Evolutionary conservation across 2,888 invertebrate genomes (phyloP), one percentile per base, ranked within the genome.

Genomic region (Aethes cnicana): DNA sequence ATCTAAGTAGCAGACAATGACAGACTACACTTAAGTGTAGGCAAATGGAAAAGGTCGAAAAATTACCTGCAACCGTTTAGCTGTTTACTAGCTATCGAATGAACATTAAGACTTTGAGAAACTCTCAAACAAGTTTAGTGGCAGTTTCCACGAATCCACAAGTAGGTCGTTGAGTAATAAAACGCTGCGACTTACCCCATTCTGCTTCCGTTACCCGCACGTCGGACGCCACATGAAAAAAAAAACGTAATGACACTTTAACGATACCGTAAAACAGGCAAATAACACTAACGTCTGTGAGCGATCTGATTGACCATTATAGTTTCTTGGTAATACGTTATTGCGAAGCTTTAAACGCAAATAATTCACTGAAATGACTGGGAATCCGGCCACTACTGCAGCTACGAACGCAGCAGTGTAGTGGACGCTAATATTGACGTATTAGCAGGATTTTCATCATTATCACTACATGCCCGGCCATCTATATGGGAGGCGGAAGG

Each of bases 141-240:
- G 21, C 54, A 41, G 53, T 70, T 74, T 68, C 63, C 65, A 69
- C 66, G 75, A 81, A 81, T 79, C 80, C 68, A 84, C 82, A 84
- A 84, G 81, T 80, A 77, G 72, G 47, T 46, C 61, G 67, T 68
- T 60, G 56, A 62, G 69, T 63, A 75, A 79, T 83, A 83, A 84
- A 81, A 74, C 57, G 30, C 23, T 50, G 52, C 47, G 61, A 81
- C 91, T 91, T 85, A 91, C 91, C 90, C 91, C 91, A 82, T 91
- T 91, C 91, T 91, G 83, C 72, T 74, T 69, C 70, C 74, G 71
- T 59, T 68, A 72, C 56, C 66, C 69, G 67, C 69, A 65, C 65
- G 66, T 61, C 71, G 66, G 68, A 74, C 80, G 69, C 78, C 88
- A 85, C 89, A 89, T 87, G 86, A 88, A 90, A 86, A 84, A 82